Conservation (phyloP, 2,113 vertebrate species). For the Galemys pyrenaicus region DNA sequence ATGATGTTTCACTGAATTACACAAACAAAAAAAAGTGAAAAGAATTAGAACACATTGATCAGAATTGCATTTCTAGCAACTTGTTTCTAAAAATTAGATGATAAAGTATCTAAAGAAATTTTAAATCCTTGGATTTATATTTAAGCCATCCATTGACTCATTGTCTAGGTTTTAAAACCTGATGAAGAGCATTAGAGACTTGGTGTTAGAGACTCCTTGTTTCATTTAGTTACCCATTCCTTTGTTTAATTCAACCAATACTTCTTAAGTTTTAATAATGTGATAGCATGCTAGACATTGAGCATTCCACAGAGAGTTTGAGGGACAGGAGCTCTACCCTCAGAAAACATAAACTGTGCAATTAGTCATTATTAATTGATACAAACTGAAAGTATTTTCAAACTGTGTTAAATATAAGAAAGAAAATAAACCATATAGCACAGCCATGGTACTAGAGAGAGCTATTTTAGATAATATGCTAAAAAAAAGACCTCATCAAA, state of each 20-base stretch:
- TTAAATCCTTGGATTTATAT: neutral
- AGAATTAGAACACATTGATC: neutral
- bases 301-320: neutral
- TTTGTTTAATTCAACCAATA: neutral
- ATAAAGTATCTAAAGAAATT: neutral
- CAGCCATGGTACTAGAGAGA: fast-evolving
- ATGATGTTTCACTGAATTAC: neutral
- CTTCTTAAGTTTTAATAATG: neutral
- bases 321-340: neutral
- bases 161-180: neutral
- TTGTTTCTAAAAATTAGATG: neutral
- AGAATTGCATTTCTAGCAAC: neutral
- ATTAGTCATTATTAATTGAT: neutral
- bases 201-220: neutral
- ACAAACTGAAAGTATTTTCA: neutral
- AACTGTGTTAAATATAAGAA: neutral
- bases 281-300: too few species aligned
- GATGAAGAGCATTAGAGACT: neutral
- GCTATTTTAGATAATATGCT: neutral
- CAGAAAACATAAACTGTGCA: neutral
- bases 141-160: neutral
- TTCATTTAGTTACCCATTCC: neutral
- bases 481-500: neutral
- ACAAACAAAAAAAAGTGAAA: neutral
- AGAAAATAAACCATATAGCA: neutral